Base-by-base conservation (phyloP, 2,113 vertebrate genomes). In the Larimichthys crocea region DNA sequence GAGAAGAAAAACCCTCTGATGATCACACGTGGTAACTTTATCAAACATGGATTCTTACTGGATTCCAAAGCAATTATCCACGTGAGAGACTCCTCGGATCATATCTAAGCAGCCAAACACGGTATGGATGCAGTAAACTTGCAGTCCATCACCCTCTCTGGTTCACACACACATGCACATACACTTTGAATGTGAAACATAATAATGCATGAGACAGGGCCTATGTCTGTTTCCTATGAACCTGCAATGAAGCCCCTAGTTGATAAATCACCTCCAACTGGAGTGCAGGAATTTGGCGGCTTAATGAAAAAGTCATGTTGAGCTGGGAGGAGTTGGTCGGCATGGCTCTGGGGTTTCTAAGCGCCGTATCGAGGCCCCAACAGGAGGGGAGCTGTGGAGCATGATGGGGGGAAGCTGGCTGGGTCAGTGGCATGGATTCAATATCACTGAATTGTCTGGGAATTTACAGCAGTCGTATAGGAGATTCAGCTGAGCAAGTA, bases 231-330 rank as follows among this genome's bases (percentile, higher is more conserved):
- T 95, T 94, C 92, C 91, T 95, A 94, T 94, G 95, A 97, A 94
- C 94, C 94, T 83, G 86, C 93, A 94, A 92, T 92, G 93, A 93
- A 92, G 92, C 93, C 94, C 91, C 72, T 85, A 65, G 89, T 64
- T 93, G 94, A 96, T 96, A 96, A 96, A 97, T 96, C 97, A 96
- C 83, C 92, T 95, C 89, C 91, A 93, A 89, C 94, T 93, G 90
- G 88, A 94, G 93, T 88, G 92, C 89, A 94, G 92, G 94, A 96
- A 96, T 95, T 95, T 95, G 93, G 95, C 93, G 90, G 92, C 95
- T 96, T 97, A 96, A 97, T 96, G 96, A 95, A 96, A 96, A 96
- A 97, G 95, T 96, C 96, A 96, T 97, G 95, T 93, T 91, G 88
- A 86, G 82, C 87, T 83, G 82, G 79, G 88, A 93, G 85, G 87